Percentiles rank a stretch among this genome's conserved stretches.
These are phyloP conservation scores for Nomia melanderi DNA, from an alignment of 1,140 invertebrate species.

Conservation along the genomic window DNA sequence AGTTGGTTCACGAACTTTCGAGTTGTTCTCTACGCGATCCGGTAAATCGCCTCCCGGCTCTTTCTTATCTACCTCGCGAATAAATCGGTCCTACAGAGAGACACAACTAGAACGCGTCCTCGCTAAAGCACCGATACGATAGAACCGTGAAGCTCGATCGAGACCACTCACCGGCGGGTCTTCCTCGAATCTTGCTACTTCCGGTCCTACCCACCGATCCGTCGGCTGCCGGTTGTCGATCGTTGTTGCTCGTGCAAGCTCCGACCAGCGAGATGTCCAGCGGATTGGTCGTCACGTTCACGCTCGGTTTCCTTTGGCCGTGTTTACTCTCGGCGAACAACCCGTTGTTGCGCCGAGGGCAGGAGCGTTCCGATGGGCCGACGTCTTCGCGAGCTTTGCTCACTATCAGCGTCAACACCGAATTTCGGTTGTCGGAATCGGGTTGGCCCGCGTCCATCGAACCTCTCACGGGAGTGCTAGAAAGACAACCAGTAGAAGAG, in stretches of 20 bases:
- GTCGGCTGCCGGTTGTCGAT: constrained; percentile 60
- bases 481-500: not conserved
- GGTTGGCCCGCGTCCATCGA: constrained; percentile 79
- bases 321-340: constrained; percentile 38
- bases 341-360: constrained; percentile 54
- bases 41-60: not conserved
- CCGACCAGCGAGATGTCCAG: constrained; percentile 79
- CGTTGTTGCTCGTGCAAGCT: constrained; percentile 51
- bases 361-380: constrained; percentile 52
- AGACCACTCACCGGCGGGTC: constrained; percentile 70
- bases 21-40: not conserved
- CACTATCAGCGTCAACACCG: constrained; percentile 66
- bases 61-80: not conserved
- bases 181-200: constrained; percentile 66
- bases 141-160: not conserved
- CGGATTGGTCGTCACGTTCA: constrained; percentile 85
- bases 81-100: not conserved
- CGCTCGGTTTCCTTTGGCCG: constrained; percentile 78
- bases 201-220: constrained; percentile 60
- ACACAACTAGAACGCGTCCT: not conserved
- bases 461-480: constrained; percentile 77
- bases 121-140: not conserved
- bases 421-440: constrained; percentile 68
- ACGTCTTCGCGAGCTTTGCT: constrained; percentile 67
- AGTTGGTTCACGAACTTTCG: not conserved